Conservation (phyloP, 2,888 invertebrate genomes). For the Lepidonotus clava region DNA sequence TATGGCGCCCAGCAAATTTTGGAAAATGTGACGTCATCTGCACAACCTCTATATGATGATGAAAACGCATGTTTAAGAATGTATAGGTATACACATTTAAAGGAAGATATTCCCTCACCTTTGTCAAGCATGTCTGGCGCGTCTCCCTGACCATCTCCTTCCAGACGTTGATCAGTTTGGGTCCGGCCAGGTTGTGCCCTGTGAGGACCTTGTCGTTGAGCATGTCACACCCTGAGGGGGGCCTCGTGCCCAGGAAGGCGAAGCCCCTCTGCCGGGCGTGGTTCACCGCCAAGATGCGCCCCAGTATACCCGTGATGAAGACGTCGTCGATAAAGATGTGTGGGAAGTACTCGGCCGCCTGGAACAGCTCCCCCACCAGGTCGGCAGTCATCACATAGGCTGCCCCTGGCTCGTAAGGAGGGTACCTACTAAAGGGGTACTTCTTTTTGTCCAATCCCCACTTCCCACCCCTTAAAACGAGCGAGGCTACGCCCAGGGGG, state of each 20-base stretch:
- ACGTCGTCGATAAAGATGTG: slow-evolving; percentile 66
- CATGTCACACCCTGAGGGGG: slow-evolving; percentile 61
- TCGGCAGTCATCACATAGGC: slow-evolving; percentile 64
- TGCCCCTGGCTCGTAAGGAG: slow-evolving; percentile 64
- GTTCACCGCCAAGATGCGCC: slow-evolving; percentile 59
- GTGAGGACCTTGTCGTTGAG: slow-evolving; percentile 57
- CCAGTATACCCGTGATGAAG: slow-evolving; percentile 66
- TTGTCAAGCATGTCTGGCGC: not conserved
- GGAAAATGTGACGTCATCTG: not conserved
- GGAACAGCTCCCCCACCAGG: slow-evolving; percentile 60
- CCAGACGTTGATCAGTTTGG: not conserved
- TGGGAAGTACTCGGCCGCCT: slow-evolving; percentile 63
- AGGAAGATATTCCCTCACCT: too few relatives aligned
- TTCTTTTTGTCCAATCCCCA: slow-evolving; percentile 59
- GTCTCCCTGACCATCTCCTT: not conserved
- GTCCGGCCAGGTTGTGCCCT: slow-evolving; percentile 57
- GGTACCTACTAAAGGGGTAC: slow-evolving; percentile 63
- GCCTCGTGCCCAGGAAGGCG: slow-evolving; percentile 61
- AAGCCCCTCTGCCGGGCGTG: slow-evolving; percentile 63
- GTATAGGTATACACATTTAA: not conserved
- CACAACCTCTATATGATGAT: not conserved
- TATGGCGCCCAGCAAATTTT: too few relatives aligned
- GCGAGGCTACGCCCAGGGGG: slow-evolving; percentile 59
- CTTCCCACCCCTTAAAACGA: slow-evolving; percentile 60
- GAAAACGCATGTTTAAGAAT: not conserved